These are phyloP conservation scores for Portevinia maculata DNA, from an alignment of 2,888 invertebrate genomes.

Conservation along the genomic window DNA sequence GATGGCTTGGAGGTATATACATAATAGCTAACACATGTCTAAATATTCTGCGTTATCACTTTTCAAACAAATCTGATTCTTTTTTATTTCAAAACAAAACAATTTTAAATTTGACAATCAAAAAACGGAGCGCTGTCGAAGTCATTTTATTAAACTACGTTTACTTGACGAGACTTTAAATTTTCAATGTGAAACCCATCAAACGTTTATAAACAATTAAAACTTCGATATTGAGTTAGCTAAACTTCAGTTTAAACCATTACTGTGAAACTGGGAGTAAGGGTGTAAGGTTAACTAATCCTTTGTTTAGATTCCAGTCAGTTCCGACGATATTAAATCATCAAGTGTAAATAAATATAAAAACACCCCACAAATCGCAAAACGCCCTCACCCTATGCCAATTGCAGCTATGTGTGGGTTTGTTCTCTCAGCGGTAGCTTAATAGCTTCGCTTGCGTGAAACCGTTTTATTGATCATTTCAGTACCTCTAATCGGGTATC, in stretches of 20 bases:
- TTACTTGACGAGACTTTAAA: background rate
- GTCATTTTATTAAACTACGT: too few species aligned
- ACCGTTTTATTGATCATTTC: slow-evolving; percentile 74
- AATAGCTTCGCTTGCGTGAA: slow-evolving; percentile 71
- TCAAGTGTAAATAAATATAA: slow-evolving; percentile 68
- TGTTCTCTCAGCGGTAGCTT: slow-evolving; percentile 68
- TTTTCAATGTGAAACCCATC: too few species aligned
- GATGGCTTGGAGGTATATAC: too few species aligned
- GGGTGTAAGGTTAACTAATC: slow-evolving; percentile 57
- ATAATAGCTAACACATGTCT: too few species aligned
- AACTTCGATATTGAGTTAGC: too few species aligned
- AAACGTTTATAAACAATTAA: too few species aligned
- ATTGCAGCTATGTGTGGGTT: slow-evolving; percentile 65
- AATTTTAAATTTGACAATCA: too few species aligned
- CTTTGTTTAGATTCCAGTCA: slow-evolving; percentile 64
- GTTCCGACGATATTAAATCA: slow-evolving; percentile 57
- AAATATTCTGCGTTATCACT: too few species aligned
- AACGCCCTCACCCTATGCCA: slow-evolving; percentile 64
- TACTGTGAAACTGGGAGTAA: background rate
- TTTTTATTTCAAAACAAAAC: too few species aligned
- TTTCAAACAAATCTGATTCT: too few species aligned
- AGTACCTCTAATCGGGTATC: slow-evolving; percentile 75
- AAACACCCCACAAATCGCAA: slow-evolving; percentile 65
- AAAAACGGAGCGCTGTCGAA: too few species aligned
- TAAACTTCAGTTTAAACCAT: too few species aligned